Base-by-base conservation (phyloP, 2,113 vertebrate genomes). In the Columba livia region DNA sequence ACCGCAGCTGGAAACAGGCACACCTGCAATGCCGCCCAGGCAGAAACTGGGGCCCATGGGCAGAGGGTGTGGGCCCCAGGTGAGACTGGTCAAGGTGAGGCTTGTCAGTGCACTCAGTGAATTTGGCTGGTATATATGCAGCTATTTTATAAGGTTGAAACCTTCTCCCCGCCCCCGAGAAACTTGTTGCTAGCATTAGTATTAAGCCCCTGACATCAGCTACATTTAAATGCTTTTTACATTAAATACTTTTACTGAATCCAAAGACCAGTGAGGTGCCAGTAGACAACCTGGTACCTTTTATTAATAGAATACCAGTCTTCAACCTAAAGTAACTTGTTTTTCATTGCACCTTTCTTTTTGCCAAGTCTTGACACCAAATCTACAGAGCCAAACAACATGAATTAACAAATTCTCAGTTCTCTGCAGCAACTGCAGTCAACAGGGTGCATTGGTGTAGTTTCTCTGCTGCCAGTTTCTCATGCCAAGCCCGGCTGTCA, bases 351-450 rank as follows among this genome's bases (percentile, higher is more conserved):
- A 88, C 21, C 66, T 26, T 40, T 65, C 58, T 25, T 57, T 79
- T 89, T 97, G 90, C 82, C 91, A 80, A 77, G 32, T 38, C 81
- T 85, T 47, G 24, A 31, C 15, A 66, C 51, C 20, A 86, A 53
- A 84, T 84, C 87, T 89, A 48, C 6, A 17, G 57, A 83, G 69
- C 13, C 10, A 80, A 94, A 50, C 58, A 21, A 61, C 3, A 12
- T 10, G 16, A 82, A 80, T 82, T 79, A 73, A 86, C 36, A 86
- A 92, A 79, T 57, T 73, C 87, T 87, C 0, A 0, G 42, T 54
- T 87, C 58, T 86, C 79, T 71, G 81, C 69, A 51, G 83, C 77
- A 81, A 77, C 75, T 78, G 89, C 89, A 96, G 65, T 80, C 64
- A 79, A 75, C 53, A 11, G 21, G 9, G 48, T 32, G 25, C 60